Percentiles rank a stretch among this genome's conserved stretches.
Conservation (phyloP, 2,888 invertebrate genomes). For the Trissoscelio sp. region DNA sequence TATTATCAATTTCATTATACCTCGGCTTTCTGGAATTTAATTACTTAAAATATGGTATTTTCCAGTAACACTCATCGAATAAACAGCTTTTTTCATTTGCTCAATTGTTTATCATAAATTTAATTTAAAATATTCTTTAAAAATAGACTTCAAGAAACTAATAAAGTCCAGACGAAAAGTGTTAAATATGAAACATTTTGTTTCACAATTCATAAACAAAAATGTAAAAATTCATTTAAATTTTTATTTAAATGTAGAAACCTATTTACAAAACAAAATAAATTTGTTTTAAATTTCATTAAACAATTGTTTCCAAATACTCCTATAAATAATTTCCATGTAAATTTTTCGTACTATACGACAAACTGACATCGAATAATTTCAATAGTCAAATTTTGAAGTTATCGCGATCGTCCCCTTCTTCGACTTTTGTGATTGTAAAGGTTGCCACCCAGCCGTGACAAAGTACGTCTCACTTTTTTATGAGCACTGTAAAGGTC, state of each 20-base stretch:
- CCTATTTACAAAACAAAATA: too few species aligned
- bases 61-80: neutral
- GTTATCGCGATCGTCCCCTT: slow-evolving; percentile 14
- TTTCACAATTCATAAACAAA: too few species aligned
- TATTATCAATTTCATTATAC: neutral
- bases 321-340: slow-evolving; percentile 23
- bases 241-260: too few species aligned
- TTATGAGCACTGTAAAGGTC: slow-evolving; percentile 56
- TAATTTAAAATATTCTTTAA: too few species aligned
- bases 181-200: too few species aligned
- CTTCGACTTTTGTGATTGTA: slow-evolving; percentile 13
- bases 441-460: slow-evolving; percentile 38
- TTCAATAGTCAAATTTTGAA: slow-evolving; percentile 19
- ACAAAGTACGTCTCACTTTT: slow-evolving; percentile 50
- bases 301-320: slow-evolving; percentile 18
- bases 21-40: neutral
- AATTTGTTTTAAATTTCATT: too few species aligned
- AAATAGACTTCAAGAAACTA: too few species aligned
- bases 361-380: slow-evolving; percentile 29
- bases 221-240: too few species aligned
- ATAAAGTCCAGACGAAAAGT: too few species aligned
- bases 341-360: slow-evolving; percentile 41
- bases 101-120: too few species aligned
- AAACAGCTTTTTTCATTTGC: slow-evolving; percentile 14
- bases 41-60: slow-evolving; percentile 3